Evolutionary conservation across 2,113 vertebrate genomes (phyloP).

Genomic region (Columba livia): DNA sequence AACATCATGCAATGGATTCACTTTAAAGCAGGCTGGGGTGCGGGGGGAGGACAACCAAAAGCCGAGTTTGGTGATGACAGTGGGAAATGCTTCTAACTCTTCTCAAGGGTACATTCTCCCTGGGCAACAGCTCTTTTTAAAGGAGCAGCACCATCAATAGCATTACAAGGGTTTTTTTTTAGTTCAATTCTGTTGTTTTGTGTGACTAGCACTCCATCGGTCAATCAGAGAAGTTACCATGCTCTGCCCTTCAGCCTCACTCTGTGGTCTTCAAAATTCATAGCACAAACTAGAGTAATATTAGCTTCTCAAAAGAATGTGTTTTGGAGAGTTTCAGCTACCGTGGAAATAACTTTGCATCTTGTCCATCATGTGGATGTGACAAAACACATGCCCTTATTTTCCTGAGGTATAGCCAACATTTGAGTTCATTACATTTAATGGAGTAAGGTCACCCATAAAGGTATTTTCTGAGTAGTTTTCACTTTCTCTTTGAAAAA

Average conservation of each 20-base stretch:
- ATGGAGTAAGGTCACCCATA: conserved; percentile 30
- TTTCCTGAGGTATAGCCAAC: conserved; percentile 52
- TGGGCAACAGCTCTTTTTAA: not conserved
- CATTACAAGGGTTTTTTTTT: not conserved
- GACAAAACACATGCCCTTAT: conserved; percentile 43
- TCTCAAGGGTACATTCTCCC: not conserved
- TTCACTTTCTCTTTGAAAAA: conserved; percentile 59
- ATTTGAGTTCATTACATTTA: conserved; percentile 51
- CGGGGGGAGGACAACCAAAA: not conserved
- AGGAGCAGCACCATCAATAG: not conserved
- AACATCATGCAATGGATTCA: conserved; percentile 61
- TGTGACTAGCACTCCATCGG: not conserved
- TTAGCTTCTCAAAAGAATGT: not conserved
- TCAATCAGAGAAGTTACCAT: not conserved
- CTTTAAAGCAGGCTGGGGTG: conserved; percentile 10
- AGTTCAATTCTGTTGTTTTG: not conserved
- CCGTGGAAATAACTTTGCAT: conserved; percentile 12
- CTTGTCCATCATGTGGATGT: conserved; percentile 44
- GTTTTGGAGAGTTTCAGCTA: conserved; percentile 22
- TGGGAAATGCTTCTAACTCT: not conserved
- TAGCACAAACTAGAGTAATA: not conserved
- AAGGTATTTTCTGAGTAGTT: conserved; percentile 54
- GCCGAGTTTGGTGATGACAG: not conserved
- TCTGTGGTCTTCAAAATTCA: not conserved
- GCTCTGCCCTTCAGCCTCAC: conserved; percentile 6